phyloP scores from a whole-genome alignment of 2,113 vertebrate species.

The Caloenas nicobarica region DNA sequence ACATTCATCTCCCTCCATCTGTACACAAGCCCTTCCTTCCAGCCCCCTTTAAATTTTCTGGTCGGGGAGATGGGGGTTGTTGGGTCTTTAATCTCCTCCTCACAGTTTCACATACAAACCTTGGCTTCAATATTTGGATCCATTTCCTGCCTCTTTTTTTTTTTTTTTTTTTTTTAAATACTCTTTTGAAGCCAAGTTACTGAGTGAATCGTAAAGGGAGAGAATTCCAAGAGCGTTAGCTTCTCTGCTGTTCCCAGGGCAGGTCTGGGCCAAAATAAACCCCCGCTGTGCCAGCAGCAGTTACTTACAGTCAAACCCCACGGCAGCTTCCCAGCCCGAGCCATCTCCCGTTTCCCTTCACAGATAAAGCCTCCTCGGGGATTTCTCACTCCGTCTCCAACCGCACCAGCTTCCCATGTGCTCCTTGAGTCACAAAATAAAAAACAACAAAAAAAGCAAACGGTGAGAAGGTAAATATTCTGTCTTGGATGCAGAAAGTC shows the following conservation, averaged over 20 bases:
- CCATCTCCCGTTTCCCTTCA: constrained; percentile 8
- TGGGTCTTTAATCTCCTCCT: constrained; percentile 29
- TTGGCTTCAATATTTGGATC: constrained; percentile 53
- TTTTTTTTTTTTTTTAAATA: neutral
- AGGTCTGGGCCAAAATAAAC: constrained; percentile 74
- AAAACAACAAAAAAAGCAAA: neutral
- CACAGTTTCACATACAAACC: constrained; percentile 49
- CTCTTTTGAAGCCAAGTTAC: constrained; percentile 64
- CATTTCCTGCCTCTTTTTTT: constrained; percentile 11
- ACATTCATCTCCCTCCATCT: neutral
- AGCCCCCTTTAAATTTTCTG: neutral
- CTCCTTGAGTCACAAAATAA: neutral
- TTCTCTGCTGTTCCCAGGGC: constrained; percentile 71
- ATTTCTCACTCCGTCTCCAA: neutral
- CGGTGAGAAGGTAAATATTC: neutral
- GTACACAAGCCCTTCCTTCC: neutral
- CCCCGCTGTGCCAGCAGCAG: constrained; percentile 51
- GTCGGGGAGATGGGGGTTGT: neutral
- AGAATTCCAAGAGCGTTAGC: constrained; percentile 73
- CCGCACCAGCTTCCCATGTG: neutral
- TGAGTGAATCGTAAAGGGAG: constrained; percentile 65
- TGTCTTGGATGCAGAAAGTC: neutral
- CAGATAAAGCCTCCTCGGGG: neutral
- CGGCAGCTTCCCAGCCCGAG: neutral
- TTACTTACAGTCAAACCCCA: constrained; percentile 27